Evolutionary conservation across 2,113 vertebrate species (phyloP).

Genomic region (Meriones unguiculatus): DNA sequence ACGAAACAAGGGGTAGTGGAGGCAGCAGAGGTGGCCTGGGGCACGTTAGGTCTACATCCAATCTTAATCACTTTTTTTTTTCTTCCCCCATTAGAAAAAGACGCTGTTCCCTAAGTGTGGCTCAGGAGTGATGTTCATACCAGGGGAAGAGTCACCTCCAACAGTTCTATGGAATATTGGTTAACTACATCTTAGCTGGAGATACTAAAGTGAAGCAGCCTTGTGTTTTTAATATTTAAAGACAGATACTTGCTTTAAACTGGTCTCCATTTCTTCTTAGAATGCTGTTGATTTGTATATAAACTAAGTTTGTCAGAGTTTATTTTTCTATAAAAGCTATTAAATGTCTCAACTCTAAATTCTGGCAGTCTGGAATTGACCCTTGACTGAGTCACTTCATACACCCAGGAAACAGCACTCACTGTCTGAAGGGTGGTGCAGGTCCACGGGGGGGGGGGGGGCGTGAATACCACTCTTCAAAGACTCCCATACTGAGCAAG

Average conservation of each 20-base stretch:
- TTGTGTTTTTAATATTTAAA: constrained; percentile 74
- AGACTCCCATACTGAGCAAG: not conserved
- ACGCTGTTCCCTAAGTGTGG: constrained; percentile 86
- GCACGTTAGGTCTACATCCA: not conserved
- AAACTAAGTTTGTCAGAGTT: constrained; percentile 79
- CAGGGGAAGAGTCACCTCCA: constrained; percentile 52
- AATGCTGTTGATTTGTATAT: constrained; percentile 66
- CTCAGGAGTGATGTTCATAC: constrained; percentile 75
- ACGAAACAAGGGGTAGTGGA: not conserved
- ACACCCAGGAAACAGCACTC: not conserved
- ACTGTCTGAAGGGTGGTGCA: not conserved
- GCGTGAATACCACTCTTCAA: not conserved
- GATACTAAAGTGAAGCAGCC: constrained; percentile 46
- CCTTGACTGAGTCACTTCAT: not conserved
- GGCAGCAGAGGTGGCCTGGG: not conserved
- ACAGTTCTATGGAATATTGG: constrained; percentile 80
- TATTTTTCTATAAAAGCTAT: constrained; percentile 82
- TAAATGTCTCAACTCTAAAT: constrained; percentile 80
- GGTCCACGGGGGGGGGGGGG: not conserved
- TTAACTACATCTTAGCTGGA: constrained; percentile 45
- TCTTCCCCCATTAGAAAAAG: constrained; percentile 83
- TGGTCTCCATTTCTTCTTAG: constrained; percentile 56
- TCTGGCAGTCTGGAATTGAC: constrained; percentile 60
- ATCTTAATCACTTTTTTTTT: constrained; percentile 29
- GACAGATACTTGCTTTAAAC: constrained; percentile 58